Percentiles rank a stretch among this genome's conserved stretches.
Evolutionary conservation across 1,140 invertebrate genomes (phyloP).

Genomic region (Pseudachorutes palmiensis): DNA sequence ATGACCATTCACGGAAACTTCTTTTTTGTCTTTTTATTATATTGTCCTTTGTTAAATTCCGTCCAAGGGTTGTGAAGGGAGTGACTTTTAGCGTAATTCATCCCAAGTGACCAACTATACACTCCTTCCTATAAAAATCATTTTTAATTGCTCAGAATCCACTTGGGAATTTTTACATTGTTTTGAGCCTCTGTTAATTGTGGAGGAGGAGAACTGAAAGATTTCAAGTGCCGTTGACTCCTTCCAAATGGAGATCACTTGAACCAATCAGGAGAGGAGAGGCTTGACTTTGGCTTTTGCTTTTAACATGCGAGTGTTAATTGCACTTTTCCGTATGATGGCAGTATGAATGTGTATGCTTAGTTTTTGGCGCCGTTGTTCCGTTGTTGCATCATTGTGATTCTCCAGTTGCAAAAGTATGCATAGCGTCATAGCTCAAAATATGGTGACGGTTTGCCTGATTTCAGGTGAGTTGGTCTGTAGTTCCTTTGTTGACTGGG

Average conservation of each 20-base stretch:
- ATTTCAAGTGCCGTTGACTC: background rate
- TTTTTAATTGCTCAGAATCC: constrained; percentile 1
- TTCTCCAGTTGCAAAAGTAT: too few relatives aligned
- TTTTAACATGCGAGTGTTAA: background rate
- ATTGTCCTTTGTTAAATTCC: background rate
- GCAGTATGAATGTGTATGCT: too few relatives aligned
- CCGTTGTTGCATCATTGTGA: too few relatives aligned
- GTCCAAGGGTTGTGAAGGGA: background rate
- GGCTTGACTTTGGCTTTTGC: background rate
- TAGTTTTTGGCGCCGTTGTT: too few relatives aligned
- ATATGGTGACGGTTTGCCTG: too few relatives aligned
- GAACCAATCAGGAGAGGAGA: background rate
- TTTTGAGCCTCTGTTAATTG: background rate
- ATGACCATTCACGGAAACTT: background rate
- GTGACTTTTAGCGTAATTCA: background rate
- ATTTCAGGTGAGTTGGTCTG: too few relatives aligned
- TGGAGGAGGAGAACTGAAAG: background rate
- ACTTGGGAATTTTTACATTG: background rate
- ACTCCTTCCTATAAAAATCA: background rate
- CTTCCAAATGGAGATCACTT: background rate
- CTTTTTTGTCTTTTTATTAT: background rate
- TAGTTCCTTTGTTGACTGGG: too few relatives aligned
- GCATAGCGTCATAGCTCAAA: too few relatives aligned
- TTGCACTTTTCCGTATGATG: background rate
- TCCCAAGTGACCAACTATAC: background rate